Percentiles rank a stretch among this genome's conserved stretches.
These are phyloP conservation scores for Ammodytes dubius DNA, from an alignment of 2,113 vertebrate species.

Conservation along the genomic window DNA sequence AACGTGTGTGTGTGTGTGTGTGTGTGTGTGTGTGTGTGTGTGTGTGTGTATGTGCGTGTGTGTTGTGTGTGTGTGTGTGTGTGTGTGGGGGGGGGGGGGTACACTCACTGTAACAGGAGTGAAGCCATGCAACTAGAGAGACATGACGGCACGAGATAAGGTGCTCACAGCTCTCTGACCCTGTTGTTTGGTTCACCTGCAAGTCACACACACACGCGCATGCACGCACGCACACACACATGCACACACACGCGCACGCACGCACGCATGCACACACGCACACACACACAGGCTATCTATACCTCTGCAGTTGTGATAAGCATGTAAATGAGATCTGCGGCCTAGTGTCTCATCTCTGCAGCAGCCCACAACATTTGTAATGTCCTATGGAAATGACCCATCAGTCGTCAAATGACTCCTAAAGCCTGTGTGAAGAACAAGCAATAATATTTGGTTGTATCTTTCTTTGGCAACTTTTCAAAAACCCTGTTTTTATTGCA, in stretches of 20 bases:
- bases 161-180: slow-evolving; percentile 41
- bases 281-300: slow-evolving; percentile 40
- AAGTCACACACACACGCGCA: slow-evolving; percentile 7
- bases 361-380: not conserved
- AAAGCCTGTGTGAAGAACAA: no score
- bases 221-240: slow-evolving; percentile 16
- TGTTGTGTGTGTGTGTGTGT: slow-evolving; percentile 28
- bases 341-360: slow-evolving; percentile 32
- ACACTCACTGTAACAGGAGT: slow-evolving; percentile 57
- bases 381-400: no score
- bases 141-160: slow-evolving; percentile 68
- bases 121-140: slow-evolving; percentile 59
- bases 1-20: slow-evolving; percentile 23
- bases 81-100: not conserved
- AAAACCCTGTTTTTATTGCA: no score
- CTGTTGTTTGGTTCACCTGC: slow-evolving; percentile 6
- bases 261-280: slow-evolving; percentile 11
- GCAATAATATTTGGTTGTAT: no score
- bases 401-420: no score
- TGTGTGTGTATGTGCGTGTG: slow-evolving; percentile 7
- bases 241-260: slow-evolving; percentile 11
- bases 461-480: no score
- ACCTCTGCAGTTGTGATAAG: slow-evolving; percentile 57
- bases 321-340: slow-evolving; percentile 60
- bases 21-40: slow-evolving; percentile 23